Base-by-base conservation (phyloP, 92 coral and sea anemone species). In the Metridium senile region DNA sequence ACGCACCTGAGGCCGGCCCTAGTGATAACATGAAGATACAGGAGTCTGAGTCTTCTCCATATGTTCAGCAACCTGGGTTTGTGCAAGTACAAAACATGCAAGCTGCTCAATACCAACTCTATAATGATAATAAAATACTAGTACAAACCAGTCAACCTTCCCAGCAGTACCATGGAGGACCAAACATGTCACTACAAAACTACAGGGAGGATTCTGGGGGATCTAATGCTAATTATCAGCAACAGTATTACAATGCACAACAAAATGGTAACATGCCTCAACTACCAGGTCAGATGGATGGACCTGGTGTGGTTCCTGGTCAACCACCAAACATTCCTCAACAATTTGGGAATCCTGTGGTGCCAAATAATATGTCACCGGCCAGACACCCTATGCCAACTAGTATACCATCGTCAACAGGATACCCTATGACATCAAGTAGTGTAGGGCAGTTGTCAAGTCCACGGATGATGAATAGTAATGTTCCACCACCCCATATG, bases 81-180 rank as follows among this genome's bases (percentile, higher is more conserved):
- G n/a, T n/a, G n/a, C n/a, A 7, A 59, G 26, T 59, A 8, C 28
- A 59, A 26, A n/a, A 31, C 51, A 20, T 54, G 45, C 69, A 63
- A 18, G 26, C 28, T 22, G n/a, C 11, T 6, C 65, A 59, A 23
- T 26, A 59, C 49, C 49, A 39, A 39, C 49, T 4, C 6, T 39
- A 4, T 39, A 39, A 30, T 63, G 69, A 63, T 31, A 63, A 13
- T 63, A 16, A n/a, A 13, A 8, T 28, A 34, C 27, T 26, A 26
- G 11, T 30, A 25, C 65, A 57, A 30, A 73, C 67, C 46, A 57
- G 74, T 54, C 74, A 70, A 51, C 9, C 34, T 22, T 34, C 74
- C 1, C 69, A 63, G 16, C 9, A 59, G 6, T 28, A 63, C 17
- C 21, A 28, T 26, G 32, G 31, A 22, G 66, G 66, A 8, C 31